These are phyloP conservation scores for Sthenelais limicola DNA, from an alignment of 2,888 invertebrate species.

Conservation along the genomic window DNA sequence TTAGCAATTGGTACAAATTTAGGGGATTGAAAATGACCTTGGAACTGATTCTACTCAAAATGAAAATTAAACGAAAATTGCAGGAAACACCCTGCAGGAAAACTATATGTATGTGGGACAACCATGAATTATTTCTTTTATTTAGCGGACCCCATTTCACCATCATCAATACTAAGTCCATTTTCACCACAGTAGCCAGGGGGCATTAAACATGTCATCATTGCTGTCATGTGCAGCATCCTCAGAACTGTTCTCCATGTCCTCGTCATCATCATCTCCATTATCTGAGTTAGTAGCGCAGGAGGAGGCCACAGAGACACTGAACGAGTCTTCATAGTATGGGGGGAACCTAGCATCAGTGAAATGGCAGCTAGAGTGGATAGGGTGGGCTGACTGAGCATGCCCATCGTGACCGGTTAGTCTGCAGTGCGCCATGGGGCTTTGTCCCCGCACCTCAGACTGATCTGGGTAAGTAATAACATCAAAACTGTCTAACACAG, in stretches of 20 bases:
- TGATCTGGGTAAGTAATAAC: neutral
- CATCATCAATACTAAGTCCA: no score
- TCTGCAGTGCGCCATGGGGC: conserved; percentile 12
- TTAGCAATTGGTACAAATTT: no score
- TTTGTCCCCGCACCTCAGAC: conserved; percentile 15
- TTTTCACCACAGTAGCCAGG: no score
- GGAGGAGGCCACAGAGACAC: conserved; percentile 14
- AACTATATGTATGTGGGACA: no score
- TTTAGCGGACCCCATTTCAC: no score
- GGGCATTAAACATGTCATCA: neutral
- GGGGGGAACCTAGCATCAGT: conserved; percentile 6
- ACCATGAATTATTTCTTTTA: no score
- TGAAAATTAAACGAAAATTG: no score
- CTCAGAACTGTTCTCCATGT: neutral
- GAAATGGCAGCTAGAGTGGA: conserved; percentile 28
- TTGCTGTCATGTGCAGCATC: neutral
- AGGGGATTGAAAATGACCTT: no score
- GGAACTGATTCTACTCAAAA: no score
- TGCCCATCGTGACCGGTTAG: neutral
- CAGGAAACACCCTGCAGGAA: no score
- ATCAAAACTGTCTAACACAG: neutral
- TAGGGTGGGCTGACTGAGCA: conserved; percentile 17
- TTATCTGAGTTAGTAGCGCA: no score
- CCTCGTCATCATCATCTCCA: conserved; percentile 23
- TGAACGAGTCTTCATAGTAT: conserved; percentile 23